Base-by-base conservation (phyloP, 1,140 invertebrate genomes). In the Drosophila sulfurigaster region DNA sequence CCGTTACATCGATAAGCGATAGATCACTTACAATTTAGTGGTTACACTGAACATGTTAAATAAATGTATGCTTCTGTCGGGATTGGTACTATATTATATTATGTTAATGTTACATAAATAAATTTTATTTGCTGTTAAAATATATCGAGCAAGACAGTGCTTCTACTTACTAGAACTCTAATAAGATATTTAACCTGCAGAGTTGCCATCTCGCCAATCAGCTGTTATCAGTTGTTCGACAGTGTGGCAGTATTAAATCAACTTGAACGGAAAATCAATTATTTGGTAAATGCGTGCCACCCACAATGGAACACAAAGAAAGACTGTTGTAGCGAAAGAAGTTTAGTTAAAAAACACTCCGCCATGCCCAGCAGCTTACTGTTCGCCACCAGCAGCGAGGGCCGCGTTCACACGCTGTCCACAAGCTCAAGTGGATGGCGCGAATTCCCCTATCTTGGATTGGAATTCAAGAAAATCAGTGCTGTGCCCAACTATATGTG, bases 401-500 rank as follows among this genome's bases (percentile, higher is more conserved):
- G 97, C 6, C 94, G 96, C 91, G 96, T 98, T 5, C 97, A 97
- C 92, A 95, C 96, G 32, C 93, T 98, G 25, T 95, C 96, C 4
- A 97, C 97, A 1, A 95, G 94, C 82, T 95, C 96, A 1, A 95
- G 95, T 43, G 95, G 96, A 93, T 98, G 97, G 97, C 94, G 95
- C 85, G 96, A 98, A 93, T 95, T 98, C 81, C 95, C 95, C 72
- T 97, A 97, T 87, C 93, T 96, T 11, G 97, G 97, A 3, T 93
- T 98, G 67, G 97, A 98, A 82, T 97, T 98, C 82, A 97, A 98
- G 93, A 96, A 97, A 83, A 93, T 98, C 41, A 96, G 96, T 20
- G 96, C 97, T 3, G 95, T 96, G 11, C 95, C 96, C 13, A 95
- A 97, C 93, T 96, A 96, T 88, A 94, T 98, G 81, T 99, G 98